Percentiles rank a stretch among this genome's conserved stretches.
Conservation (phyloP, 2,113 vertebrate species). For the Bubo blakistoni region DNA sequence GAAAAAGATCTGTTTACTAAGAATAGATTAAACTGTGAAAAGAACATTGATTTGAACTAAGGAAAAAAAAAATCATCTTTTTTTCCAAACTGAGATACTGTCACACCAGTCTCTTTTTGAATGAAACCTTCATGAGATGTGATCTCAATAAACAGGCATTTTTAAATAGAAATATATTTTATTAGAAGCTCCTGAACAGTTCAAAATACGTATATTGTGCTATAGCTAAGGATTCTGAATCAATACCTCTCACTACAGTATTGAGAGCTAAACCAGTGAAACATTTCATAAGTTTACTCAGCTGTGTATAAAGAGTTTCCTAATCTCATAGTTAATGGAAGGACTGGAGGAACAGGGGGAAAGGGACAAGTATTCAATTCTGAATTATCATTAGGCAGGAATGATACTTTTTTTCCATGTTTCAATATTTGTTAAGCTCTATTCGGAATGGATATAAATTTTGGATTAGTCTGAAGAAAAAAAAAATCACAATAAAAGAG, state of each 20-base stretch:
- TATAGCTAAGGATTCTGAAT: not conserved
- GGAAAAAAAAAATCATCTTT: not conserved
- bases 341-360: not conserved
- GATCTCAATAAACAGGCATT: not conserved
- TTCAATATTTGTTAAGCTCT: constrained; percentile 27
- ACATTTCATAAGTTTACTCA: not conserved
- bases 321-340: not conserved
- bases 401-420: not conserved
- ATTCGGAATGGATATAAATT: constrained; percentile 5
- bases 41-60: not conserved
- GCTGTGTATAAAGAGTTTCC: not conserved
- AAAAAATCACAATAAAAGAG: not conserved
- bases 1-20: not conserved
- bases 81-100: not conserved
- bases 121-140: not conserved
- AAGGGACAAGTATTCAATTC: not conserved
- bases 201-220: not conserved
- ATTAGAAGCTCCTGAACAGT: not conserved
- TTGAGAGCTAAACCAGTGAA: not conserved
- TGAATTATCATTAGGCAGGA: not conserved
- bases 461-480: not conserved
- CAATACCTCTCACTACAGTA: not conserved
- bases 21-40: not conserved
- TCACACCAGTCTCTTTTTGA: not conserved
- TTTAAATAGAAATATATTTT: not conserved